phyloP scores from a whole-genome alignment of 1,140 invertebrate genomes.

The Drosophila fuyamai region DNA sequence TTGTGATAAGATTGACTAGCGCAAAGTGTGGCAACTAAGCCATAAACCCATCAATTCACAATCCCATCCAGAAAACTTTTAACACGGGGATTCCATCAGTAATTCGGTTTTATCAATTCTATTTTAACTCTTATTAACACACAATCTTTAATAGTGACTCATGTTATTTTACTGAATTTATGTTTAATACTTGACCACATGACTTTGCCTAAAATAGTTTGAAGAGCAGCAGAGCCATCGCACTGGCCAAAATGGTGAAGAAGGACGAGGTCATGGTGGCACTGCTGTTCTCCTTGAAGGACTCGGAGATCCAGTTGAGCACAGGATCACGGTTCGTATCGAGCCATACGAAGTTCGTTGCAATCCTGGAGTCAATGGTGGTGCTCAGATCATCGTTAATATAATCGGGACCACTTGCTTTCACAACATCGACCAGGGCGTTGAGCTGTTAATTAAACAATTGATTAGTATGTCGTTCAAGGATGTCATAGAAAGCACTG shows the following conservation, averaged over 20 bases:
- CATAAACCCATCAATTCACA: slow-evolving; percentile 38
- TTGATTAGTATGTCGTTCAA: not conserved
- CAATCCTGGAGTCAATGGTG: slow-evolving; percentile 19
- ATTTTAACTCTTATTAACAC: not conserved
- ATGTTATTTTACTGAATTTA: slow-evolving; percentile 11
- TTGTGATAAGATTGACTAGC: slow-evolving; percentile 37
- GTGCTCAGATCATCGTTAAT: slow-evolving; percentile 19
- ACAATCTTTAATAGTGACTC: slow-evolving; percentile 15
- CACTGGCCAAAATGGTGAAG: slow-evolving; percentile 20
- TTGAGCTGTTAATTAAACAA: slow-evolving; percentile 27
- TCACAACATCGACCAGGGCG: slow-evolving; percentile 31
- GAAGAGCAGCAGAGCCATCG: slow-evolving; percentile 24
- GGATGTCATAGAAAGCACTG: no score
- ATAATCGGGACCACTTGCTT: slow-evolving; percentile 4
- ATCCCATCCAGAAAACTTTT: slow-evolving; percentile 15
- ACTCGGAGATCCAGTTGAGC: slow-evolving; percentile 49
- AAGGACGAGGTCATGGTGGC: slow-evolving; percentile 37
- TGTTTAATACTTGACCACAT: slow-evolving; percentile 19
- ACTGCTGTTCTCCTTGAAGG: slow-evolving; percentile 16
- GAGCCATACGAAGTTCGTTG: slow-evolving; percentile 63
- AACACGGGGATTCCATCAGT: not conserved
- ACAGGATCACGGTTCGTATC: slow-evolving; percentile 49
- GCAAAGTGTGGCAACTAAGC: slow-evolving; percentile 2
- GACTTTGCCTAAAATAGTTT: slow-evolving; percentile 36
- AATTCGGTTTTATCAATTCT: not conserved